Evolutionary conservation across 2,797 vertebrate species (phyloP).

Genomic region (Argentina silus): DNA sequence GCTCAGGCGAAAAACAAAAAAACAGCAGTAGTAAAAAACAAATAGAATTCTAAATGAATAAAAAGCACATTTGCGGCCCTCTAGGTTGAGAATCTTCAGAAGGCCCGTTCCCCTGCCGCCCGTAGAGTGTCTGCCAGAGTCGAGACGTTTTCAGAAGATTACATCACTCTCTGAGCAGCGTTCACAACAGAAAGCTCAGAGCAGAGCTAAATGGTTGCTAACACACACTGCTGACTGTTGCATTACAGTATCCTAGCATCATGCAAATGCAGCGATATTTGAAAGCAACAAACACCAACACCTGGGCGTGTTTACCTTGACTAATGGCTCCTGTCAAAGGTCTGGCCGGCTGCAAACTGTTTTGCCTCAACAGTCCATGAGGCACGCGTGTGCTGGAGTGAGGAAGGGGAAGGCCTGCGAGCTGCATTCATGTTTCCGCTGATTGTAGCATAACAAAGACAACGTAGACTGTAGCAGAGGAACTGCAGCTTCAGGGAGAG

Average conservation of each 20-base stretch:
- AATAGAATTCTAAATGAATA: no score
- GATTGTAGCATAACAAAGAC: neutral
- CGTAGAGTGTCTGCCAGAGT: no score
- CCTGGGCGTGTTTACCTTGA: neutral
- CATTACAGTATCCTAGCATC: slow-evolving; percentile 3
- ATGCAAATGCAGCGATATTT: neutral
- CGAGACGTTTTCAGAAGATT: neutral
- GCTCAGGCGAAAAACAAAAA: no score
- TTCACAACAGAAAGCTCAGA: neutral
- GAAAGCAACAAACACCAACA: neutral
- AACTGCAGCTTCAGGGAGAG: no score
- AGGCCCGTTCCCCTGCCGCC: no score
- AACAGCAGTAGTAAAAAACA: no score
- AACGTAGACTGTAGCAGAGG: no score
- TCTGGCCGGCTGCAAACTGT: slow-evolving; percentile 5
- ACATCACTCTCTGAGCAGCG: neutral
- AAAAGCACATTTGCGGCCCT: no score
- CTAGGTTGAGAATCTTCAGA: no score
- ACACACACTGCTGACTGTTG: neutral
- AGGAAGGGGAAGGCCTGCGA: neutral
- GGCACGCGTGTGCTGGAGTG: neutral
- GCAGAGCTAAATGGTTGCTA: neutral
- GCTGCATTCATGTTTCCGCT: neutral
- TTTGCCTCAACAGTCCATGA: neutral
- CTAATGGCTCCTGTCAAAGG: slow-evolving; percentile 1